Evolutionary conservation across 2,797 vertebrate species (phyloP).

Genomic region (Anomalospiza imberbis): DNA sequence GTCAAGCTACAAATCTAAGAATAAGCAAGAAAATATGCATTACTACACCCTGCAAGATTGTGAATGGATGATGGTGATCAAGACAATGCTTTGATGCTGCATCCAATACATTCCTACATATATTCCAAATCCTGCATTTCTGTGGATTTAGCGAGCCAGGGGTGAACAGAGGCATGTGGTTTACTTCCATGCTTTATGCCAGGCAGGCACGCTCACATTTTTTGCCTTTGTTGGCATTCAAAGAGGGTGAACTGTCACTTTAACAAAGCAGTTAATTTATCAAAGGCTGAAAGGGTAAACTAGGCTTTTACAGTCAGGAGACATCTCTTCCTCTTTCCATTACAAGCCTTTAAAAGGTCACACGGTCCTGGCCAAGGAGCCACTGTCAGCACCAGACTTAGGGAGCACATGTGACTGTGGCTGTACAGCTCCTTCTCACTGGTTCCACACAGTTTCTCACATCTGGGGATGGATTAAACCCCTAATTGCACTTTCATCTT

Average conservation of each 20-base stretch:
- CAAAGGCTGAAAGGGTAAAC: not conserved
- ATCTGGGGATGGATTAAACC: not conserved
- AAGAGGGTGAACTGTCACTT: not conserved
- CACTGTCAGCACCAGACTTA: not conserved
- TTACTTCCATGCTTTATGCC: not conserved
- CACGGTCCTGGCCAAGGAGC: not conserved
- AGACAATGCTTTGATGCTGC: constrained; percentile 20
- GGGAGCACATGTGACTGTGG: not conserved
- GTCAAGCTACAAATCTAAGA: constrained; percentile 15
- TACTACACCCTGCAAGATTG: constrained; percentile 31
- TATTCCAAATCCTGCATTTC: not conserved
- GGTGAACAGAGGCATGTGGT: not conserved
- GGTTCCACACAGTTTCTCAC: not conserved
- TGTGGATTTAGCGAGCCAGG: not conserved
- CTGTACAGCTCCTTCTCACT: not conserved
- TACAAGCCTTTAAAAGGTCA: not conserved
- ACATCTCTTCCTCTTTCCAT: not conserved
- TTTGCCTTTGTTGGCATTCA: not conserved
- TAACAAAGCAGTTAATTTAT: not conserved
- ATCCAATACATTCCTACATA: not conserved
- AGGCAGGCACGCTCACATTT: not conserved
- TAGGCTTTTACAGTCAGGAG: not conserved
- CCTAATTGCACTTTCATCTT: not conserved
- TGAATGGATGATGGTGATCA: constrained; percentile 24
- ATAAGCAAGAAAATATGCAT: constrained; percentile 58